Percentiles rank a stretch among this genome's conserved stretches.
Conservation (phyloP, 2,113 vertebrate genomes). For the Ptilorrhoa leucosticta region DNA sequence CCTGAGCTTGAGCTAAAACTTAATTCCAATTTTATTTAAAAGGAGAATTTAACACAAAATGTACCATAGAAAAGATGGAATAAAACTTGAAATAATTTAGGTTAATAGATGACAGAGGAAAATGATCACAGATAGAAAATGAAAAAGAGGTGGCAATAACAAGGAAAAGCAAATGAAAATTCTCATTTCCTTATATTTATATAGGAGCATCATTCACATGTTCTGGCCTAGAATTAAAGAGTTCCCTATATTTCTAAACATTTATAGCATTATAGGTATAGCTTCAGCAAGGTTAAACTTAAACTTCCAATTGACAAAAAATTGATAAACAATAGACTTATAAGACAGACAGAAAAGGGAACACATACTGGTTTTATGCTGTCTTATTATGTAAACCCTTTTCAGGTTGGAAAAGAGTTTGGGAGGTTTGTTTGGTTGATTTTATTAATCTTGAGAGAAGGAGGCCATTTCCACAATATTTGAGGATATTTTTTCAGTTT, state of each 20-base stretch:
- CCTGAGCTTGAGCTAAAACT: background rate
- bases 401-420: background rate
- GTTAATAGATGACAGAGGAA: background rate
- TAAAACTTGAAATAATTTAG: background rate
- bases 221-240: background rate
- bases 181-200: background rate
- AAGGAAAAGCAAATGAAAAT: background rate
- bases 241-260: background rate
- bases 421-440: fast-evolving
- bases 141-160: background rate
- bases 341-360: background rate
- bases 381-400: background rate
- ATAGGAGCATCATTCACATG: background rate
- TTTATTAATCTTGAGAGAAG: background rate
- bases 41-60: background rate
- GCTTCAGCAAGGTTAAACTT: background rate
- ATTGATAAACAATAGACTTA: background rate
- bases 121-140: fast-evolving
- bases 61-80: background rate
- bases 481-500: background rate
- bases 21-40: background rate
- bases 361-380: background rate
- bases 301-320: background rate
- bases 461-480: background rate
- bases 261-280: background rate